These are phyloP conservation scores for Proales similis DNA, from an alignment of 1,140 invertebrate species.

Conservation along the genomic window DNA sequence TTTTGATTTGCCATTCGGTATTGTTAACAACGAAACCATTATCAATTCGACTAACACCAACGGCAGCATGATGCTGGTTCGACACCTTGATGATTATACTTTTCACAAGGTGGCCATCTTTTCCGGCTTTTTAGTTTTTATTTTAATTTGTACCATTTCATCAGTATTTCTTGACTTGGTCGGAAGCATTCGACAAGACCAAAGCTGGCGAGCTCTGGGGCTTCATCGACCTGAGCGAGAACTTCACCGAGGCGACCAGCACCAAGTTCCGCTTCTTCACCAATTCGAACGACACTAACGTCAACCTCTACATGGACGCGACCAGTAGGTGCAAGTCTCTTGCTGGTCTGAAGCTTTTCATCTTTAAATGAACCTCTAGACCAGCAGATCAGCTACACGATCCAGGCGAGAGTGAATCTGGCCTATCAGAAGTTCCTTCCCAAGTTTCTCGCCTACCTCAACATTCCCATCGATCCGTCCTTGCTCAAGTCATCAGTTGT, in stretches of 20 bases:
- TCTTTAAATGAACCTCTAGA: not conserved
- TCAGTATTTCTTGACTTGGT: constrained; percentile 33
- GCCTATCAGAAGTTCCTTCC: constrained; percentile 31
- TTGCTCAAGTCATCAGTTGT: constrained; percentile 10
- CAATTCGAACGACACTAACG: constrained; percentile 20
- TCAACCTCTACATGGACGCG: constrained; percentile 25
- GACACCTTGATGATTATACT: constrained; percentile 12
- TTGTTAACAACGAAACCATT: constrained; percentile 58
- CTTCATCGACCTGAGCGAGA: constrained; percentile 71
- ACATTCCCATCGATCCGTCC: constrained; percentile 2
- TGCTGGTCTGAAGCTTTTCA: no score
- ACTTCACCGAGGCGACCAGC: constrained; percentile 72
- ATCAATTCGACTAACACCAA: constrained; percentile 1
- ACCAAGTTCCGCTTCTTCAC: constrained; percentile 53
- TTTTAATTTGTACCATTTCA: not conserved
- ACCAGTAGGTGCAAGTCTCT: no score
- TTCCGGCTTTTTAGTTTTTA: not conserved
- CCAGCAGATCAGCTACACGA: constrained; percentile 25
- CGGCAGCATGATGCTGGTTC: constrained; percentile 10
- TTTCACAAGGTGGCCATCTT: constrained; percentile 16
- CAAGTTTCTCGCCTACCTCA: constrained; percentile 4
- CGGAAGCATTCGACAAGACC: not conserved
- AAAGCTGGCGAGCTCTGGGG: constrained; percentile 72
- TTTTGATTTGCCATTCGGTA: constrained; percentile 69
- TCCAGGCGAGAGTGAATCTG: constrained; percentile 4